Evolutionary conservation across 1,140 invertebrate genomes (phyloP), one percentile per base, ranked within the genome.

Genomic region (Pogonomyrmex californicus): DNA sequence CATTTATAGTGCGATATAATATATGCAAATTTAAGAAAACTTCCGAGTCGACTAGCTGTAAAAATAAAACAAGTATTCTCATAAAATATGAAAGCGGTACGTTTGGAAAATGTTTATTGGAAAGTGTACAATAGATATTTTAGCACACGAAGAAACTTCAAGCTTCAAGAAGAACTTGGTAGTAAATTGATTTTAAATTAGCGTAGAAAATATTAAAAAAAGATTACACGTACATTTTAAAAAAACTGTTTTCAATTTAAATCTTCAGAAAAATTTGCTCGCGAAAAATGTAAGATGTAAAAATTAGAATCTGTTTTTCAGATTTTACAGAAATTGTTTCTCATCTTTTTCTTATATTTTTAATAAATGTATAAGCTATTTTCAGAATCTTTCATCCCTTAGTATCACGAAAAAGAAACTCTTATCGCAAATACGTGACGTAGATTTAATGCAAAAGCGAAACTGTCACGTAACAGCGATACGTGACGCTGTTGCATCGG

Each of bases 391-490:
- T 1, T 58, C 6, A 10, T 36, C 12, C 4, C 38, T 17, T 51
- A 54, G 68, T 51, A 7, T 49, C 30, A 38, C 9, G 30, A 38
- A 12, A 41, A 23, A 33, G 17, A 4, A 6, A 4, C 9, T 23
- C n/a, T 68, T 12, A 6, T 78, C 5, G 65, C 38, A 14, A 6
- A 60, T 33, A 60, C 30, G 1, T 17, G 38, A 56, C 17, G 33
- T 49, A 1, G 30, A 60, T 60, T 71, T 60, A 73, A 82, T 60
- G 66, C 38, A 47, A 47, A 17, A 60, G 14, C 56, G 30, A 47
- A 71, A 73, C 60, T 73, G 66, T 82, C 66, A 30, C 30, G 56
- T 75, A 83, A 23, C 23, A 73, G 66, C 54, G 68, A 75, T 30
- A 62, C 68, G 41, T 38, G 79, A 73, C 30, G 41, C 78, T 58